Evolutionary conservation across 2,797 vertebrate genomes (phyloP), one percentile per base, ranked within the genome.

Genomic region (Caiman crocodilus): DNA sequence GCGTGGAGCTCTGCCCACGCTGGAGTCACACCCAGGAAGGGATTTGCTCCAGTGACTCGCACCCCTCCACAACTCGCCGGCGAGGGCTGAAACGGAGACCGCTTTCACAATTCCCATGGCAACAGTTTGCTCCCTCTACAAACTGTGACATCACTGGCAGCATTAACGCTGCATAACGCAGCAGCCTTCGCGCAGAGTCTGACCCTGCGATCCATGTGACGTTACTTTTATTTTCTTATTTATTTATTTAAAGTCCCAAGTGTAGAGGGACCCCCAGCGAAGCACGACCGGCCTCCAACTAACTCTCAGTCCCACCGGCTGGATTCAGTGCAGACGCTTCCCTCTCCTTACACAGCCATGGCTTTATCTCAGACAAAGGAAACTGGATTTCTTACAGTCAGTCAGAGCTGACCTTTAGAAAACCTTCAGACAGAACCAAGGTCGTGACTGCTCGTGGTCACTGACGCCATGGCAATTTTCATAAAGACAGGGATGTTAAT

Each of bases 21-120:
- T 10, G 0, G n/a, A 50, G 55, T 21, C 28, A 28, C 69, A 82
- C 28, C 76, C 74, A 4, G 0, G 61, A 14, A 90, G 82, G 61
- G 80, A 76, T 57, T 5, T 12, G 65, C 85, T 88, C 86, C 71
- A 57, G 6, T 2, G 56, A 92, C 61, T 83, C 91, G 81, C 8
- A 3, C 26, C 88, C 59, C 92, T 90, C 67, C 85, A 55, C 85
- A 81, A 32, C 14, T 42, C 58, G 74, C 74, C 18, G 26, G 79
- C 65, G 79, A 83, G 83, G 65, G 55, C 87, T 35, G 35, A 83
- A 94, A 82, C 61, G 13, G 83, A 1, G 1, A 76, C 86, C 89
- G 91, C 91, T 95, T 95, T 95, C 83, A 88, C 74, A 93, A 95
- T 96, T 88, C 87, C 95, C 95, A 95, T 95, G 84, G 96, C 95